Base-by-base conservation (phyloP, 2,113 vertebrate genomes). In the Orientallactaga bullata region DNA sequence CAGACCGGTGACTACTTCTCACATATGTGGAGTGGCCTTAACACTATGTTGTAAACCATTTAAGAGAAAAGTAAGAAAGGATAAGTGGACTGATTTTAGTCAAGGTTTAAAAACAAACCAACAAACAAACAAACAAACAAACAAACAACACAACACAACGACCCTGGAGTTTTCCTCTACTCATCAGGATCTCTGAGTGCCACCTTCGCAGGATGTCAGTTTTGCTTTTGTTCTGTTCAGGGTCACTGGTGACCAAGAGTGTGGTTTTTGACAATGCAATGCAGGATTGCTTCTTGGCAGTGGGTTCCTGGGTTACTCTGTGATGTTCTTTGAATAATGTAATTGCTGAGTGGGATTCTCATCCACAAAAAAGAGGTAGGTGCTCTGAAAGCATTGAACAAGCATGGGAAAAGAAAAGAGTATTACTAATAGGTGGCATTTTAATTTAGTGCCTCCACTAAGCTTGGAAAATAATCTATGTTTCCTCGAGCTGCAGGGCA, bases 381-480 rank as follows among this genome's bases (percentile, higher is more conserved):
- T 61, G 55, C 88, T 96, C 90, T 83, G 79, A 81, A 71, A 16
- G 47, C 90, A 82, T 91, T 93, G 65, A 95, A 23, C 32, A 71
- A 51, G 77, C 60, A 74, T 47, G 74, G 55, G 90, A 83, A 73
- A 87, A 89, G 11, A 16, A 55, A 11, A 55, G 55, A 74, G 30
- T 79, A 42, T 96, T 95, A 79, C 15, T 85, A 80, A 80, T 68
- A 84, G 3, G 55, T 90, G 79, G 85, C 89, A 90, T 96, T 94
- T 94, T 95, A 95, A 85, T 93, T 93, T 88, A 95, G 61, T 71
- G 55, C 72, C 66, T 84, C 37, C 4, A 30, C 74, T 35, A 76
- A 63, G 42, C 66, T 95, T 95, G 95, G 94, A 93, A 96, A 94
- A 94, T 74, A 84, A 84, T 65, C 81, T 91, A 39, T 83, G 85